Evolutionary conservation across 2,888 invertebrate genomes (phyloP), one percentile per base, ranked within the genome.

Genomic region (Drosophila kuntzei): DNA sequence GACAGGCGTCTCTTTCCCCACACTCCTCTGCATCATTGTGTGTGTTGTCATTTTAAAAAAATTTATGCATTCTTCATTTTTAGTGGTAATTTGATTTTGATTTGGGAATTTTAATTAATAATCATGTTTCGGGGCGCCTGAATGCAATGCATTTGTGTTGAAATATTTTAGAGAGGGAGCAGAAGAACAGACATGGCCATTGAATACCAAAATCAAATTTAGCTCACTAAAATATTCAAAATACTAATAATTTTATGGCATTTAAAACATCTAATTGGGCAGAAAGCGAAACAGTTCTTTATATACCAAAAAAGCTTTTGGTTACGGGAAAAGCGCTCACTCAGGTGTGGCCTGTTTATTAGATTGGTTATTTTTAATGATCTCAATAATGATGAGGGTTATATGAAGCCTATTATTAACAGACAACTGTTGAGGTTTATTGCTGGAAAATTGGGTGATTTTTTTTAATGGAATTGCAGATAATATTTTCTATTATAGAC

Each of bases 61-160:
- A 84, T 70, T 70, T 89, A 87, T 87, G 85, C 85, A 78, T 89
- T 69, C 70, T 67, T 59, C 53, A 60, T 74, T 81, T 84, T 82
- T 76, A 74, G 68, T 82, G 68, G 87, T 89, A 89, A 84, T 84
- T 89, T 89, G 89, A 86, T 85, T 85, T 89, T 87, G 89, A 89
- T 85, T 89, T 88, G 80, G 79, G 76, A 87, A 87, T 87, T 87
- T 89, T 90, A 87, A 89, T 89, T 85, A 89, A 87, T 85, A 77
- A 86, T 70, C 79, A 69, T 88, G 75, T 86, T 87, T 76, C 25
- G 57, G 54, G 72, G 69, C 77, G 75, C 76, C 71, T 44, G 41
- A 46, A 20, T 44, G 46, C 47, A 50, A 60, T 71, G 76, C 69
- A 82, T 82, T 70, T 58, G 68, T 71, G 71, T 76, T 85, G 82